A percentile compares a stretch with the other conserved stretches of the same genome.
Evolutionary conservation across 2,888 invertebrate species (phyloP).

Genomic region (Habrosyne pyritoides): DNA sequence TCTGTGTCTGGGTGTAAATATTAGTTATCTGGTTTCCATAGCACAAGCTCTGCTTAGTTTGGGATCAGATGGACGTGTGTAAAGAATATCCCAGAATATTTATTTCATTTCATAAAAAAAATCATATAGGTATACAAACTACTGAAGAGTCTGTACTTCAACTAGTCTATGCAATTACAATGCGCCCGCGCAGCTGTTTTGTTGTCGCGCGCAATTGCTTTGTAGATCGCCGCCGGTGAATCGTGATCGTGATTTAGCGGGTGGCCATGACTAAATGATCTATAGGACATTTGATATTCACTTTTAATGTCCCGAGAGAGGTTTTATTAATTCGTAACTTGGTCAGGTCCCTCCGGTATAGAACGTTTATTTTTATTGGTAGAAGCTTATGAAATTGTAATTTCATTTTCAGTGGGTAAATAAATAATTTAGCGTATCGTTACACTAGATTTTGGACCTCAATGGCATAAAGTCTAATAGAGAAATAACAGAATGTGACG

Average conservation of each 20-base stretch:
- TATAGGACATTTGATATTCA: slow-evolving; percentile 10
- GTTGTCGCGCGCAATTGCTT: slow-evolving; percentile 46
- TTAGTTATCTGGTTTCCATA: too few relatives aligned
- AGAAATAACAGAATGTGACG: too few relatives aligned
- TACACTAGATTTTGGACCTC: too few relatives aligned
- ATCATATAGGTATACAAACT: too few relatives aligned
- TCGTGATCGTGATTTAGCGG: slow-evolving; percentile 54
- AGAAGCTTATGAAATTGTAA: not conserved
- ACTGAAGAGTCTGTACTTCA: not conserved
- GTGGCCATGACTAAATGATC: slow-evolving; percentile 25
- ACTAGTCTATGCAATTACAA: not conserved
- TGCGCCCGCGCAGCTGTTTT: slow-evolving; percentile 22
- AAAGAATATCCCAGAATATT: too few relatives aligned
- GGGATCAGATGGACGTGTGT: too few relatives aligned
- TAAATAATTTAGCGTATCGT: too few relatives aligned
- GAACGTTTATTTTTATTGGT: not conserved
- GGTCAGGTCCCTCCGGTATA: not conserved
- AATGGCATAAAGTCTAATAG: too few relatives aligned
- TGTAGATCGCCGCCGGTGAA: slow-evolving; percentile 61
- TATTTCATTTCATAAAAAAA: too few relatives aligned
- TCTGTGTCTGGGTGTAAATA: too few relatives aligned
- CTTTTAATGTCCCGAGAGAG: not conserved
- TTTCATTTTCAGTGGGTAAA: too few relatives aligned
- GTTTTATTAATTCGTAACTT: not conserved
- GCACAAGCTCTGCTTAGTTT: too few relatives aligned